These are phyloP conservation scores for Diorhabda elongata DNA, from an alignment of 1,140 invertebrate species.

Conservation along the genomic window DNA sequence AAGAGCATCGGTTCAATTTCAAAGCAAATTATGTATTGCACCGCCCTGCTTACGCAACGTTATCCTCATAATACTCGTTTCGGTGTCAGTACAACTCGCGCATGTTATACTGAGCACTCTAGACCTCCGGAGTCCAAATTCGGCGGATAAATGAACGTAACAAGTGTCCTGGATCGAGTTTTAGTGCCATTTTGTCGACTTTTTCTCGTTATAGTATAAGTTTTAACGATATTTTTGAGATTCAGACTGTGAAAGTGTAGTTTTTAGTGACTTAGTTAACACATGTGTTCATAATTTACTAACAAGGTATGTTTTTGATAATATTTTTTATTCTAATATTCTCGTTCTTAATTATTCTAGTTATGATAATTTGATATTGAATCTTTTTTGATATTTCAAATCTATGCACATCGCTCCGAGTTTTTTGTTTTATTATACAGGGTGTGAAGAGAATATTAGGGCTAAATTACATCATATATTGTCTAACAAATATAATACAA, in stretches of 20 bases:
- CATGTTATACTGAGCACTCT: neutral
- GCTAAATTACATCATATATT: too few species aligned
- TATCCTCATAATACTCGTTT: neutral
- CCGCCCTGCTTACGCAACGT: conserved; percentile 1
- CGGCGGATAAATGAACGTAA: neutral
- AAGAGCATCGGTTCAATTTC: too few species aligned
- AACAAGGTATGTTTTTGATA: too few species aligned
- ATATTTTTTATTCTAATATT: too few species aligned
- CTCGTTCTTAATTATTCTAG: too few species aligned
- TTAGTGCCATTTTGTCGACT: neutral
- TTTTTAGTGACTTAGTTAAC: neutral
- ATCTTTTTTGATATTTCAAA: too few species aligned
- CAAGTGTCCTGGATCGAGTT: neutral
- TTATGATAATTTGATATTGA: too few species aligned
- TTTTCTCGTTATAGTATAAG: neutral
- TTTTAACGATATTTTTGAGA: neutral
- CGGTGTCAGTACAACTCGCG: neutral
- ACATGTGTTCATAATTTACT: neutral
- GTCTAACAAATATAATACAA: too few species aligned
- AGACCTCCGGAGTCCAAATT: neutral
- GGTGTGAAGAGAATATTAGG: too few species aligned
- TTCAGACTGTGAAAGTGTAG: neutral
- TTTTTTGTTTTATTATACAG: too few species aligned
- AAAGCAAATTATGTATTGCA: neutral
- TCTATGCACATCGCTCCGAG: too few species aligned